Percentiles rank a stretch among this genome's conserved stretches.
Conservation (phyloP, 2,888 invertebrate genomes). For the Calliopum simillimum region DNA sequence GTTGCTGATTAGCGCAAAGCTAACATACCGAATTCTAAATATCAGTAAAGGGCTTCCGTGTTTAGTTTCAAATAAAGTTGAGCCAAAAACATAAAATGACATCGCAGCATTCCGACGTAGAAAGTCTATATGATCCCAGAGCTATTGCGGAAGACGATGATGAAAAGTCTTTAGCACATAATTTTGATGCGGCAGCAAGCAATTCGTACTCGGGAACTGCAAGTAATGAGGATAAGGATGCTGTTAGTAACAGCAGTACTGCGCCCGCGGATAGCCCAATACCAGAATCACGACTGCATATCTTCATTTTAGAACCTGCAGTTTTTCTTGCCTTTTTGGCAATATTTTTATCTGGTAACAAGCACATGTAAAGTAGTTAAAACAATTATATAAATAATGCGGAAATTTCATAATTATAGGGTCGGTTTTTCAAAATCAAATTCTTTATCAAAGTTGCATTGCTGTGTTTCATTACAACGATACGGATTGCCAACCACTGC, state of each 20-base stretch:
- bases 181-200: slow-evolving; percentile 36
- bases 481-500: slow-evolving; percentile 70
- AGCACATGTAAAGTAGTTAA: neutral
- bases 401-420: slow-evolving; percentile 48
- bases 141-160: slow-evolving; percentile 19
- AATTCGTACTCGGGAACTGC: no score
- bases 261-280: slow-evolving; percentile 4
- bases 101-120: slow-evolving; percentile 46
- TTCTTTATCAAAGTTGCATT: slow-evolving; percentile 78
- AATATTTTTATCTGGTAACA: slow-evolving; percentile 60
- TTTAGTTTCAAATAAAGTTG: neutral
- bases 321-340: slow-evolving; percentile 63
- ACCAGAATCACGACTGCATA: slow-evolving; percentile 39
- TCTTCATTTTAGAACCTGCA: slow-evolving; percentile 64
- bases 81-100: slow-evolving; percentile 40
- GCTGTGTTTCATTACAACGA: slow-evolving; percentile 71
- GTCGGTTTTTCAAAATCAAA: slow-evolving; percentile 74
- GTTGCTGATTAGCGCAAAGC: no score
- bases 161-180: slow-evolving; percentile 28
- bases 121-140: slow-evolving; percentile 48
- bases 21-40: no score
- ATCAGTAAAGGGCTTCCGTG: no score
- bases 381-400: neutral
- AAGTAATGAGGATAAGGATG: neutral
- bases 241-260: slow-evolving; percentile 28